Evolutionary conservation across 2,113 vertebrate species (phyloP), one percentile per base, ranked within the genome.

Genomic region (Tetrao urogallus): DNA sequence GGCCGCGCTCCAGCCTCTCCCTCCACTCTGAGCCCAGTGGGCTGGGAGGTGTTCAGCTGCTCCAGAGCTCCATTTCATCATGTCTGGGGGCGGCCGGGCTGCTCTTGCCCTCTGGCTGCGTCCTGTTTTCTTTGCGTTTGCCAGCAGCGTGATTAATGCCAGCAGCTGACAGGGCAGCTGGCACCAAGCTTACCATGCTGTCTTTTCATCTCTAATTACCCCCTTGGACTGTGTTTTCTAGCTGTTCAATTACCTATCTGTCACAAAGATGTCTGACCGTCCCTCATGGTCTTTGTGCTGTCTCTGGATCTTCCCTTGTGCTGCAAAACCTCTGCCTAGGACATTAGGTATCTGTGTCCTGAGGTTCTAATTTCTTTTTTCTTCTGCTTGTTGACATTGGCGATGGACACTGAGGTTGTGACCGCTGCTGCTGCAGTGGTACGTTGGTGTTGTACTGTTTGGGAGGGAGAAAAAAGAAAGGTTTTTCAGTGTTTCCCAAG

Each of bases 41-140:
- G 65, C 42, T 13, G 27, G 42, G 64, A 17, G 12, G 64, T 20
- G 20, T 28, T 15, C 40, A 45, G 63, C 75, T 85, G 57, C 89
- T 91, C 79, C 73, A 76, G 67, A 77, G 67, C 56, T 76, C 57
- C 40, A 38, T 91, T 75, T 73, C 36, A 6, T 58, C 61, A 40
- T 58, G 25, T 16, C 48, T 32, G 56, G 66, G 86, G 65, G 8
- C 66, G 86, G 80, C 70, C 0, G 0, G 25, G 90, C 61, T 67
- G 54, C 82, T 84, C 24, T 17, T 81, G 58, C 30, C 86, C 89
- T 66, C 83, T 70, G 89, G 66, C 90, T 84, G 75, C 21, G 0
- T 95, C 91, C 77, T 92, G 92, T 93, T 96, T 96, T 81, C 77
- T 81, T 87, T 89, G 77, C 40, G 4, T 61, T 93, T 95, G 94